These are phyloP conservation scores for Coryphaenoides rupestris DNA, from an alignment of 2,113 vertebrate genomes.

Conservation along the genomic window DNA sequence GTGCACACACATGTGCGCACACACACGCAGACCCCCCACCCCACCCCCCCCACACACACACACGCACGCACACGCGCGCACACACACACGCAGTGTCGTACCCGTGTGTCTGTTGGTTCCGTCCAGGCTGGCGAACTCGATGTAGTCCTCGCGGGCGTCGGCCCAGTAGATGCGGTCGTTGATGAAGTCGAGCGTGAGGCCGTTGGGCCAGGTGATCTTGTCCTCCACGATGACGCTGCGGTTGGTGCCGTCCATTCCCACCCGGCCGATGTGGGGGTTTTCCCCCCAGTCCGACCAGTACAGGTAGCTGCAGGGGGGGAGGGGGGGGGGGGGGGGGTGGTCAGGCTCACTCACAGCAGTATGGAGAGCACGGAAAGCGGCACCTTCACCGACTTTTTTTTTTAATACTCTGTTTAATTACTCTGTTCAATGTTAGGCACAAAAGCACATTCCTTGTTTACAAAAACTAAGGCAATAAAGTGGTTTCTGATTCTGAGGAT, in stretches of 20 bases:
- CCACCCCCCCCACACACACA: not conserved
- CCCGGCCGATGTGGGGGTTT: slow-evolving; percentile 90
- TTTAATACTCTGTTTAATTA: no score
- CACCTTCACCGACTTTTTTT: no score
- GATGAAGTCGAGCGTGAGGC: slow-evolving; percentile 93
- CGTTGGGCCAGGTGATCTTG: slow-evolving; percentile 96
- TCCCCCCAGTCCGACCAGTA: slow-evolving; percentile 99
- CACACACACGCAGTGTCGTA: slow-evolving; percentile 36
- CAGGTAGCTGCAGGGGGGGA: slow-evolving; percentile 82
- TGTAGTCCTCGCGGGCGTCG: slow-evolving; percentile 93
- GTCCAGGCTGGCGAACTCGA: slow-evolving; percentile 92
- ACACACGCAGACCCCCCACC: not conserved
- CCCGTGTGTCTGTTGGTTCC: slow-evolving; percentile 88
- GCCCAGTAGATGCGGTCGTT: slow-evolving; percentile 98
- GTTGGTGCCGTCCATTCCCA: slow-evolving; percentile 93
- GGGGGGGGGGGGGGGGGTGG: no score
- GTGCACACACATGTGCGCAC: no score
- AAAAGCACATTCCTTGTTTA: no score
- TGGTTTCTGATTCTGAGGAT: no score
- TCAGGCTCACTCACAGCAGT: not conserved
- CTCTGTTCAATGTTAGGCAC: no score
- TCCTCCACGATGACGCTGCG: slow-evolving; percentile 88
- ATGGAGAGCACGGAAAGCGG: no score
- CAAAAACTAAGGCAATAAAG: no score
- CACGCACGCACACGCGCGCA: not conserved